These are phyloP conservation scores for Podilymbus podiceps DNA, from an alignment of 2,113 vertebrate genomes.

Conservation along the genomic window DNA sequence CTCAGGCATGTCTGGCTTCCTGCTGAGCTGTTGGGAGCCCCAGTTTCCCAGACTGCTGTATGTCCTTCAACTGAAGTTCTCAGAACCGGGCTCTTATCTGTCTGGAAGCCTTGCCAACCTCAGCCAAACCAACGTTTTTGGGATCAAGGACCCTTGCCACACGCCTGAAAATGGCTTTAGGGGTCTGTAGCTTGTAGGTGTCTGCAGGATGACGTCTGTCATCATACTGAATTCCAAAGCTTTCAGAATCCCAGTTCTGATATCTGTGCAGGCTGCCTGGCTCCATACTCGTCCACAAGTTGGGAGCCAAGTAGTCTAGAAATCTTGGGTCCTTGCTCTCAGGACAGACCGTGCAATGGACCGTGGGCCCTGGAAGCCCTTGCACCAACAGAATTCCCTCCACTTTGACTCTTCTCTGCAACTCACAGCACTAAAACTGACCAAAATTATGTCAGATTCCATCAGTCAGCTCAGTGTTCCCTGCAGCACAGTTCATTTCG, in stretches of 20 bases:
- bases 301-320: not conserved
- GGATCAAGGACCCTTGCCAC: not conserved
- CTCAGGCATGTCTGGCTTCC: not conserved
- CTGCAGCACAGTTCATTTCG: not conserved
- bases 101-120: not conserved
- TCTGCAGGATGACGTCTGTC: not conserved
- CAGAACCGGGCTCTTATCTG: not conserved
- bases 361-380: not conserved
- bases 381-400: not conserved
- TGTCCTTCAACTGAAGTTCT: not conserved
- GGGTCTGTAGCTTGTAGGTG: not conserved
- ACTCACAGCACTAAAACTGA: constrained; percentile 13
- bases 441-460: constrained; percentile 3
- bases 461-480: not conserved
- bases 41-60: not conserved
- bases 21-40: not conserved
- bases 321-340: not conserved
- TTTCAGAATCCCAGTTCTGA: not conserved
- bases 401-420: not conserved
- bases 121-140: not conserved
- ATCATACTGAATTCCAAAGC: not conserved
- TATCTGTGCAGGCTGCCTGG: not conserved
- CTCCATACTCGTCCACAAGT: not conserved
- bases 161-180: not conserved
- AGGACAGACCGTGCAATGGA: not conserved